A percentile compares a stretch with the other conserved stretches of the same genome.
phyloP scores from a whole-genome alignment of 2,888 invertebrate genomes.

The Tenthredo distinguenda region DNA sequence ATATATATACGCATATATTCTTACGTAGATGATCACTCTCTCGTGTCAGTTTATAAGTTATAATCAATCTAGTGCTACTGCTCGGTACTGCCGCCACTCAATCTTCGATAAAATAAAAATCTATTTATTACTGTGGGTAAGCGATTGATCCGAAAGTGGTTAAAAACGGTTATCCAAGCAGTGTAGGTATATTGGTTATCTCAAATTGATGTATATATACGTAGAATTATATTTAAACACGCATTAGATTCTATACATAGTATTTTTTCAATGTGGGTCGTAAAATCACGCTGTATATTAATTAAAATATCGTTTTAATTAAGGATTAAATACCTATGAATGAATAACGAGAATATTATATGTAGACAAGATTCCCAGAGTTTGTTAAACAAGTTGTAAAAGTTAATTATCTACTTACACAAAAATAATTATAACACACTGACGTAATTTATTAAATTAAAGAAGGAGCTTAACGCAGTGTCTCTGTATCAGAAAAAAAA shows the following conservation, averaged over 20 bases:
- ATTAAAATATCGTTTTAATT: not conserved
- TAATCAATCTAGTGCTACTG: not conserved
- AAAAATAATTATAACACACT: constrained; percentile 2
- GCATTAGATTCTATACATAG: no score
- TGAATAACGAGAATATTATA: not conserved
- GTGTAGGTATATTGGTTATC: not conserved
- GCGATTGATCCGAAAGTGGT: not conserved
- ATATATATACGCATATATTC: not conserved
- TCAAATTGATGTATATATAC: not conserved
- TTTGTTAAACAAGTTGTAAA: not conserved
- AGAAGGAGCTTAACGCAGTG: not conserved
- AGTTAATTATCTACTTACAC: not conserved
- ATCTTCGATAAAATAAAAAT: not conserved
- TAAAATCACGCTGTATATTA: not conserved
- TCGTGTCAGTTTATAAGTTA: not conserved
- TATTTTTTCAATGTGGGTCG: not conserved
- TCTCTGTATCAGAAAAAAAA: not conserved
- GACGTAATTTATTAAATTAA: not conserved
- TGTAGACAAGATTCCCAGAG: not conserved
- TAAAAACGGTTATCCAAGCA: not conserved
- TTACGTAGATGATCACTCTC: not conserved
- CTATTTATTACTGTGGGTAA: not conserved
- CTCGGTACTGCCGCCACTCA: not conserved
- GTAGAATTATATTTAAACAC: not conserved
- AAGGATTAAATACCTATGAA: not conserved